Evolutionary conservation across 2,888 invertebrate species (phyloP).

Genomic region (Pteria penguin): DNA sequence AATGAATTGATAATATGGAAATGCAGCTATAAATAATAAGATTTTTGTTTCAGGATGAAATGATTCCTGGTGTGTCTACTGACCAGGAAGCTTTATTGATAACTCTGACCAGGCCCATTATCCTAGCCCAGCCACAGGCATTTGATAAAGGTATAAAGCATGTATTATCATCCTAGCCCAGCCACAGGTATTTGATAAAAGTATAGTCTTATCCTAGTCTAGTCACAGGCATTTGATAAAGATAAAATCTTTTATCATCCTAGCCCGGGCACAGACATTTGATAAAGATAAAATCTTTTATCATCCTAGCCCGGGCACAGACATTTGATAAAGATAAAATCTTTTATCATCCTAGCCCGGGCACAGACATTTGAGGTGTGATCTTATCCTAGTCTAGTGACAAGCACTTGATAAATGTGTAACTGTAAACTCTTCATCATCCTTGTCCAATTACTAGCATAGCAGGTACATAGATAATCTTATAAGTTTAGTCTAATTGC

Average conservation of each 20-base stretch:
- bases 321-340: conserved; percentile 93
- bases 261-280: conserved; percentile 97
- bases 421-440: neutral
- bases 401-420: conserved; percentile 96
- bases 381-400: no score
- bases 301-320: conserved; percentile 97
- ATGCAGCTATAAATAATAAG: no score
- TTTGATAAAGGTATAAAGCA: conserved; percentile 89
- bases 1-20: no score
- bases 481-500: no score
- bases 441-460: no score
- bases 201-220: conserved; percentile 88
- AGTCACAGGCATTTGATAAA: conserved; percentile 98
- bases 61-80: conserved; percentile 90
- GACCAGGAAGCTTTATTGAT: conserved; percentile 84
- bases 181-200: conserved; percentile 98
- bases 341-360: conserved; percentile 89
- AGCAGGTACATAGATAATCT: no score
- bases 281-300: conserved; percentile 88
- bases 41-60: conserved; percentile 87
- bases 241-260: conserved; percentile 84
- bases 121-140: conserved; percentile 97
- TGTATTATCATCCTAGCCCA: conserved; percentile 89
- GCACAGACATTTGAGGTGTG: conserved; percentile 93
- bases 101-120: conserved; percentile 93